These are phyloP conservation scores for Crax fasciolata DNA, from an alignment of 2,797 vertebrate genomes.

Conservation along the genomic window DNA sequence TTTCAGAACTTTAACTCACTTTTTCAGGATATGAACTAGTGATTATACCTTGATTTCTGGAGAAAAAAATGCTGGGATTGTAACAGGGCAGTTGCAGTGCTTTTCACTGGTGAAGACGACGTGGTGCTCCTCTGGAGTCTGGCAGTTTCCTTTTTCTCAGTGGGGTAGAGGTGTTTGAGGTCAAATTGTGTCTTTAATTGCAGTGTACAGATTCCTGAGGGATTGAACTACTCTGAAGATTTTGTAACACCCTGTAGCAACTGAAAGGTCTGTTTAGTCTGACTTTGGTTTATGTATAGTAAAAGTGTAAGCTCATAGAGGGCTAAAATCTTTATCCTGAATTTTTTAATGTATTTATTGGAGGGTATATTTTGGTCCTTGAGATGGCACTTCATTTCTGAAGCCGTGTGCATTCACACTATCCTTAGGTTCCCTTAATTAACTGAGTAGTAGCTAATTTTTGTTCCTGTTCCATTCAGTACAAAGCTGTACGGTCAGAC, in stretches of 20 bases:
- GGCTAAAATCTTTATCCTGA: not conserved
- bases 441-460: not conserved
- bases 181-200: conserved; percentile 54
- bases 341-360: conserved; percentile 12
- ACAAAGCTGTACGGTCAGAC: not conserved
- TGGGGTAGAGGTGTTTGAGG: conserved; percentile 2
- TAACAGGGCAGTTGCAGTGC: not conserved
- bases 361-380: not conserved
- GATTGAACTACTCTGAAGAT: conserved; percentile 36
- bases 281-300: not conserved
- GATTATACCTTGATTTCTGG: not conserved
- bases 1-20: not conserved
- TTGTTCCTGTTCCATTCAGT: not conserved
- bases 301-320: conserved; percentile 12
- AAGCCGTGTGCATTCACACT: fast-evolving
- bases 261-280: conserved; percentile 41
- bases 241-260: conserved; percentile 39
- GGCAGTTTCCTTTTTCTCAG: not conserved
- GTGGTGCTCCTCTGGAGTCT: not conserved
- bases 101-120: not conserved
- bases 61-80: not conserved
- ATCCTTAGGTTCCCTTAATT: not conserved
- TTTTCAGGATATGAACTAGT: fast-evolving
- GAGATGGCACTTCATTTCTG: not conserved
- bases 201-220: conserved; percentile 35